Conservation (phyloP, 2,113 vertebrate species). For the Quiscalus mexicanus region DNA sequence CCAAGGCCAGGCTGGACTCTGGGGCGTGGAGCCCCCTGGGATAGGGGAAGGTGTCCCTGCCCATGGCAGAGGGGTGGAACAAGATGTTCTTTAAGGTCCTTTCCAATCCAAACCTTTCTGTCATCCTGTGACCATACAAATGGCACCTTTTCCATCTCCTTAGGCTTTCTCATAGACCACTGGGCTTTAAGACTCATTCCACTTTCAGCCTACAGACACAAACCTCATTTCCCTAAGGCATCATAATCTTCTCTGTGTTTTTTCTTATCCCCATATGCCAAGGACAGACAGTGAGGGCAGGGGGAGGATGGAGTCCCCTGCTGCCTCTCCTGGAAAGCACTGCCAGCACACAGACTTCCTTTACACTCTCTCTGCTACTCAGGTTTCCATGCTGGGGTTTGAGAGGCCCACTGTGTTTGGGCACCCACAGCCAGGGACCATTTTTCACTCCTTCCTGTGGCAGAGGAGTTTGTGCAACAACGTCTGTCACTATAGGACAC, state of each 20-base stretch:
- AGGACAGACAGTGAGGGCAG: neutral
- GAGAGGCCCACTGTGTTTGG: fast-evolving
- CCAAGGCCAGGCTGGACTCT: fast-evolving
- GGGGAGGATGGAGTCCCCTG: neutral
- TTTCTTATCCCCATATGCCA: neutral
- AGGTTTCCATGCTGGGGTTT: neutral
- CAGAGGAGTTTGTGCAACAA: neutral
- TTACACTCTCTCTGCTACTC: fast-evolving
- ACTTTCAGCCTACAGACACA: neutral
- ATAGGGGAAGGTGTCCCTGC: fast-evolving
- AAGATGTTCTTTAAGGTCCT: fast-evolving
- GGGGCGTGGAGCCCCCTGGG: neutral
- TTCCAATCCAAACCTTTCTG: neutral
- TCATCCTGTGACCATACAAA: neutral
- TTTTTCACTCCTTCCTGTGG: neutral
- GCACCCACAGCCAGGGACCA: neutral
- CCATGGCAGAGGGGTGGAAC: fast-evolving
- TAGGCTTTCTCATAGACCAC: neutral
- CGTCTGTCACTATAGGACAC: too few species aligned
- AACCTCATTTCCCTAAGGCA: neutral
- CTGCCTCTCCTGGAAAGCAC: neutral
- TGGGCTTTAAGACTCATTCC: neutral
- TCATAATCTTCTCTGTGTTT: fast-evolving
- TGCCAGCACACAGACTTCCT: neutral
- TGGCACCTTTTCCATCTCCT: neutral